phyloP scores from a whole-genome alignment of 1,140 invertebrate genomes.

The Euura saliciscinereae region DNA sequence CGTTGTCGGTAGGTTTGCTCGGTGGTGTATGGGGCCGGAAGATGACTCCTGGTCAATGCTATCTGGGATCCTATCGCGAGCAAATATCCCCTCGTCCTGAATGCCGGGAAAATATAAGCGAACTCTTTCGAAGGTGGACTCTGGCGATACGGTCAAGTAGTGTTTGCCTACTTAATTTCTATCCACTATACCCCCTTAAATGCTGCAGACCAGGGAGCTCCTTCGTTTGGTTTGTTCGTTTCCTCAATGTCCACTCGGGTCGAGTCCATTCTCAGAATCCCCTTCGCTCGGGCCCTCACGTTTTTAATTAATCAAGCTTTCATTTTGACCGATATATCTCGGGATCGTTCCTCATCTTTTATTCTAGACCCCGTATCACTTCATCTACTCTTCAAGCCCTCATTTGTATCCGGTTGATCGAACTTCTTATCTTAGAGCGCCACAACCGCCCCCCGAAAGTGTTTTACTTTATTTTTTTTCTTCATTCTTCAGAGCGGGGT shows the following conservation, averaged over 20 bases:
- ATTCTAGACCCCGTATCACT: neutral
- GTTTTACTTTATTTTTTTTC: too few relatives aligned
- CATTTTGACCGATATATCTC: neutral
- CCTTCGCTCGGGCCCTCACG: neutral
- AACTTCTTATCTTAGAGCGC: neutral
- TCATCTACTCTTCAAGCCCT: neutral
- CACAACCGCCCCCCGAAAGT: neutral
- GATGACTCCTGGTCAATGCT: conserved; percentile 4
- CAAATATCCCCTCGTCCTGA: neutral
- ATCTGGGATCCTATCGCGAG: neutral
- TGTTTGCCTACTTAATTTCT: conserved; percentile 7
- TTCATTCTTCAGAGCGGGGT: too few relatives aligned
- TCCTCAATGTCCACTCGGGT: neutral
- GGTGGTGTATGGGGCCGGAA: neutral
- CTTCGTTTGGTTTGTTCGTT: neutral
- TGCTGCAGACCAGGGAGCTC: neutral
- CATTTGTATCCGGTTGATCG: neutral
- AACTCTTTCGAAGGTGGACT: neutral
- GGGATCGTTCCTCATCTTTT: neutral
- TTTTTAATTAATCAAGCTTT: conserved; percentile 8
- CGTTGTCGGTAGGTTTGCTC: neutral
- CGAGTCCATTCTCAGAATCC: neutral
- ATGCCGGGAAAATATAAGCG: neutral
- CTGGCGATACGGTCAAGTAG: neutral
- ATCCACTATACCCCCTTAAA: neutral